Conservation (phyloP, 2,113 vertebrate genomes). For the Colistium nudipinnis region DNA sequence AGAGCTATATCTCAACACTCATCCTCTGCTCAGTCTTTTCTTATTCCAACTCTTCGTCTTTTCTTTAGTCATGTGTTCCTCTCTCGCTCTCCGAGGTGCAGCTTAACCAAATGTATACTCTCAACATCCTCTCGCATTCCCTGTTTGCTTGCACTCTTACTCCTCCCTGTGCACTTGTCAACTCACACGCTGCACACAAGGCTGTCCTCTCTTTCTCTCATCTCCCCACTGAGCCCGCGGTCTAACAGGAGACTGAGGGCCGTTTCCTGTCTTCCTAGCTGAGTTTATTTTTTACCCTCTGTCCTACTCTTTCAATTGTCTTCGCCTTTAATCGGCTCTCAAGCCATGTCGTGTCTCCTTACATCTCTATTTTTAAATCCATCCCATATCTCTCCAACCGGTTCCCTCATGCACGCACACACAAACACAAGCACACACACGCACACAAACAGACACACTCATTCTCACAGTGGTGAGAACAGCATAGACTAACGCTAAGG, state of each 20-base stretch:
- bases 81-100: conserved; percentile 26
- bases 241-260: conserved; percentile 13
- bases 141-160: conserved; percentile 23
- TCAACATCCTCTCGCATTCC: conserved; percentile 1
- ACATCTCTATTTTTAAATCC: background rate
- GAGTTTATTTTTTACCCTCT: background rate
- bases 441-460: background rate
- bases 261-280: background rate
- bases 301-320: no score
- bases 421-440: background rate
- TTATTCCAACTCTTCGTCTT: conserved; percentile 19
- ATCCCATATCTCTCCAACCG: background rate
- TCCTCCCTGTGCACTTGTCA: conserved; percentile 12
- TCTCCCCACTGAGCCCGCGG: conserved; percentile 12
- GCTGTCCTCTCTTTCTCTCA: background rate
- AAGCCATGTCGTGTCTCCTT: conserved; percentile 3
- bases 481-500: background rate
- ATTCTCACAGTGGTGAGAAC: background rate
- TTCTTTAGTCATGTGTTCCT: conserved; percentile 22
- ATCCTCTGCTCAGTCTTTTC: conserved; percentile 22
- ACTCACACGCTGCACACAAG: conserved; percentile 4
- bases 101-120: conserved; percentile 28
- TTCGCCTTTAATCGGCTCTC: background rate
- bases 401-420: background rate
- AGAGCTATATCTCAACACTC: background rate